Conservation (phyloP, 2,113 vertebrate genomes). For the Dasyornis broadbenti region DNA sequence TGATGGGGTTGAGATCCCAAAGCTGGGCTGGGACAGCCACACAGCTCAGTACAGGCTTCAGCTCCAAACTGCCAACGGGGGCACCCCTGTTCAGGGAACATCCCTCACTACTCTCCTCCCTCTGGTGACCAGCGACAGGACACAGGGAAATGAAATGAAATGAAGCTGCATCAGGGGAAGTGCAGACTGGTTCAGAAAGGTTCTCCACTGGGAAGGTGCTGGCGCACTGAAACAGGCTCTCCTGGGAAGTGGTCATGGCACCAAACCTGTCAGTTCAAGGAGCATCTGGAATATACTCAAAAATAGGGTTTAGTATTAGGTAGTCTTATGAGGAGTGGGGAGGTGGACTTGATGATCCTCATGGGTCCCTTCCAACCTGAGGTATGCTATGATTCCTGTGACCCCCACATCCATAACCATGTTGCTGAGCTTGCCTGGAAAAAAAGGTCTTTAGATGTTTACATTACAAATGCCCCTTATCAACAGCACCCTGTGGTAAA, state of each 20-base stretch:
- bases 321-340: background rate
- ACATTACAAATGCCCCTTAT: background rate
- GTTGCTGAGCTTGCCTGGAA: background rate
- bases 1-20: background rate
- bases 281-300: accelerated
- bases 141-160: accelerated
- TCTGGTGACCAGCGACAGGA: background rate
- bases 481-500: background rate
- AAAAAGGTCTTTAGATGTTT: background rate
- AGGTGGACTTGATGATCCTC: background rate
- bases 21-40: background rate
- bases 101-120: accelerated
- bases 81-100: background rate
- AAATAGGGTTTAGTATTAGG: background rate
- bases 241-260: background rate
- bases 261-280: background rate
- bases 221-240: background rate
- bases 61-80: background rate
- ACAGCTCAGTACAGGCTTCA: background rate
- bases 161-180: background rate
- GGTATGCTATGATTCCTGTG: background rate
- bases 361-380: background rate
- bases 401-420: background rate
- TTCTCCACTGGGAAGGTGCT: background rate
- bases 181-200: background rate